Base-by-base conservation (phyloP, 2,888 invertebrate genomes). In the Drosophila tripunctata region DNA sequence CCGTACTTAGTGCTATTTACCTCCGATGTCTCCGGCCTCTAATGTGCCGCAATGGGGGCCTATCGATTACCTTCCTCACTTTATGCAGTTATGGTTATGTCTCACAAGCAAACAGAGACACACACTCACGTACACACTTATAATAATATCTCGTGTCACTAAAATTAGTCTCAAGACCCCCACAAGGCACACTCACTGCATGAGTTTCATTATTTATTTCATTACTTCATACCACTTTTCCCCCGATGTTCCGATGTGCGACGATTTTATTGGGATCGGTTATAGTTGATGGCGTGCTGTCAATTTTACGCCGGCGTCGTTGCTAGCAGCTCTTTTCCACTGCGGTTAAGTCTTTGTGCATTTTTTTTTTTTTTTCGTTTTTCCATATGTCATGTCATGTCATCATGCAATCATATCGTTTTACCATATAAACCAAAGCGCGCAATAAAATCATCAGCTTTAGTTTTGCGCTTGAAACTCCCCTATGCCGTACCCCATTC, bases 371-470 rank as follows among this genome's bases (percentile, higher is more conserved):
- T 27, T 27, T 27, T 3, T 27, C n/a, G n/a, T n/a, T n/a, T n/a
- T n/a, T n/a, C n/a, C n/a, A n/a, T n/a, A n/a, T n/a, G n/a, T n/a
- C n/a, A 71, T 84, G 81, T 73, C 84, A 80, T 80, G 80, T 80
- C 84, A 80, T 80, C 80, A 81, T 84, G 84, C 84, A 84, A 81
- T 81, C 84, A 84, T 77, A 80, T 80, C 75, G 75, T 68, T 83
- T 81, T 81, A 83, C 84, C 78, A 70, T 69, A 80, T 75, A 77
- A 67, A 61, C 55, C 65, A 61, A 66, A 55, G 38, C 66, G 55
- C 67, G 66, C 63, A 73, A 66, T 52, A 40, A 50, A 75, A 79
- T 78, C 69, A 75, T 62, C 57, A 51, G 54, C 22, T 51, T 33
- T 50, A 45, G 50, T 48, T 56, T 51, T 15, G n/a, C 21, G 22